Base-by-base conservation (phyloP, 53 echinoderm and acorn worm species). In the Pentamera pediparva region DNA sequence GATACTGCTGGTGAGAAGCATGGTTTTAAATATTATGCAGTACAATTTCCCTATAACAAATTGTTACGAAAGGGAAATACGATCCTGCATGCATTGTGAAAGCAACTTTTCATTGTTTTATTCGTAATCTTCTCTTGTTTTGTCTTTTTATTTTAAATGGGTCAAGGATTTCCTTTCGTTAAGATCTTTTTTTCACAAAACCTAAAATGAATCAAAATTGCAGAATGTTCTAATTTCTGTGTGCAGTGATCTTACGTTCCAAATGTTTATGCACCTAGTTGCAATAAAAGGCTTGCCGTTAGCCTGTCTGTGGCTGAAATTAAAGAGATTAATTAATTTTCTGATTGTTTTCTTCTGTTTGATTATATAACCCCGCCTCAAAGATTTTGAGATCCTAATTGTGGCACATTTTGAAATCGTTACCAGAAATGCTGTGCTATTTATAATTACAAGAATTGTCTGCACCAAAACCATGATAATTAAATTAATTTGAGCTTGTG, bases 221-320 rank as follows among this genome's bases (percentile, higher is more conserved):
- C n/a, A n/a, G n/a, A n/a, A n/a, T n/a, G n/a, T n/a, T n/a, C n/a
- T n/a, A n/a, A 60, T 60, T 60, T 60, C 33, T 30, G 34, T 7
- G 34, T 61, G 31, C 34, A 61, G 34, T 33, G 31, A 31, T 32
- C n/a, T 60, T 55, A 32, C 33, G 61, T 54, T n/a, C n/a, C n/a
- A n/a, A n/a, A n/a, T n/a, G n/a, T n/a, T n/a, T 65, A 41, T 65
- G 27, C 47, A 65, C 47, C 2, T 30, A 39, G 67, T 65, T 65
- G 67, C 67, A 65, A 65, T 65, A 65, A 65, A 25, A n/a, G 39
- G 67, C 67, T 65, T 25, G 67, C 39, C 39, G 22, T 65, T 41
- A 41, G 67, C 67, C 67, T 45, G 43, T n/a, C n/a, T 40, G 22
- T 41, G 43, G 67, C 67, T 65, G 43, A 65, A 65, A 65, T 65